Evolutionary conservation across 2,113 vertebrate species (phyloP), one percentile per base, ranked within the genome.

Genomic region (Corythornis madagascariensis): DNA sequence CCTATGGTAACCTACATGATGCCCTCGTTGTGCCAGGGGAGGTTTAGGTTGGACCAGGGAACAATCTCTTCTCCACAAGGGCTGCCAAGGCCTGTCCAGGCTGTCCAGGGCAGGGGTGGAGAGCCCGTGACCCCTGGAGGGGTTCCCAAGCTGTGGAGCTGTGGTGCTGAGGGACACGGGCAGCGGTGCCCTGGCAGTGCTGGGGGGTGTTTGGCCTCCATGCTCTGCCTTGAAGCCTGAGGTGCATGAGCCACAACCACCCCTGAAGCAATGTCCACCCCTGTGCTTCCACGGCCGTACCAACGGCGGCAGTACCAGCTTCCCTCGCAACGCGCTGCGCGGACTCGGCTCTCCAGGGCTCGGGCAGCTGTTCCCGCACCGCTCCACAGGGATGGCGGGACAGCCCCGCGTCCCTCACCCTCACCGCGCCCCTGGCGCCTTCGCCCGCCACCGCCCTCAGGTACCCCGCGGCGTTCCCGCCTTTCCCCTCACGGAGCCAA

Each of bases 201-300:
- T 64, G 26, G 10, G 22, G 7, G 35, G 35, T 35, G 35, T 35
- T 61, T 40, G 16, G 17, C 13, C 26, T 42, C 25, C 5, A 64
- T 63, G 25, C 28, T 42, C 26, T 63, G 19, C 3, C n/a, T 33
- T 24, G 3, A 63, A 21, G 74, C 19, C 42, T 11, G 38, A 25
- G 1, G 3, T 1, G 4, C 1, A 3, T 0, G 1, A 14, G 57
- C 57, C 52, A 29, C 6, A 1, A 2, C 14, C 2, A 6, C 3
- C 7, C 10, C 19, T 33, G 3, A 4, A 38, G 5, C 1, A 7
- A 21, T 0, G 29, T n/a, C 16, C 1, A 3, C 4, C 25, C 29
- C 29, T 0, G 22, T 2, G 0, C 42, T 7, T 7, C 24, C 57
- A 6, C 1, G 5, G 11, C 8, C 17, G 11, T 1, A 5, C 3